Conservation (phyloP, 64 coral and sea anemone species). For the Catalaphyllia jardinei region DNA sequence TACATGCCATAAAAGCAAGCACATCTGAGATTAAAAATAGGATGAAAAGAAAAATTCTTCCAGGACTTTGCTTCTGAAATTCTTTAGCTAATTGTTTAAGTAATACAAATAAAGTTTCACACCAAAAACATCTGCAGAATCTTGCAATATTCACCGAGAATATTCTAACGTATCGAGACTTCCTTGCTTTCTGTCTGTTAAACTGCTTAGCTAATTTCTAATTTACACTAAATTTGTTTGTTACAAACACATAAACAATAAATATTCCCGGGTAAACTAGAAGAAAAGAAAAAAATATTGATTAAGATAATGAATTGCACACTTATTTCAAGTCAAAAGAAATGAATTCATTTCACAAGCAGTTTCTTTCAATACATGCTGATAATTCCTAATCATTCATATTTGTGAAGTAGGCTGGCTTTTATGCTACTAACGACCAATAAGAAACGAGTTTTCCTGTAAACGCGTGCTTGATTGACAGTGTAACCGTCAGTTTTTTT, state of each 20-base stretch:
- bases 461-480: slow-evolving; percentile 30
- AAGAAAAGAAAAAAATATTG: slow-evolving; percentile 11
- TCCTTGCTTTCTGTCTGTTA: neutral
- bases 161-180: neutral
- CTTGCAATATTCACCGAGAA: neutral
- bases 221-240: slow-evolving; percentile 3
- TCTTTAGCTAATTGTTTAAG: slow-evolving; percentile 40
- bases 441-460: neutral
- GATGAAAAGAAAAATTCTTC: slow-evolving; percentile 13
- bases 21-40: too few relatives aligned
- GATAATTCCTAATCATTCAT: neutral
- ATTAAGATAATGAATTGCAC: slow-evolving; percentile 17
- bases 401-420: neutral
- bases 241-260: neutral
- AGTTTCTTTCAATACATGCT: neutral
- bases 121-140: slow-evolving; percentile 33
- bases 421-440: neutral
- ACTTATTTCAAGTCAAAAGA: slow-evolving; percentile 12
- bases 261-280: neutral
- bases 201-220: neutral
- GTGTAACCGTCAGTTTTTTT: neutral
- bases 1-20: neutral
- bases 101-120: slow-evolving; percentile 35
- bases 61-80: slow-evolving; percentile 3
- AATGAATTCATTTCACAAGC: slow-evolving; percentile 20